phyloP scores from a whole-genome alignment of 2,888 invertebrate species.

The Drosophila niveifrons region DNA sequence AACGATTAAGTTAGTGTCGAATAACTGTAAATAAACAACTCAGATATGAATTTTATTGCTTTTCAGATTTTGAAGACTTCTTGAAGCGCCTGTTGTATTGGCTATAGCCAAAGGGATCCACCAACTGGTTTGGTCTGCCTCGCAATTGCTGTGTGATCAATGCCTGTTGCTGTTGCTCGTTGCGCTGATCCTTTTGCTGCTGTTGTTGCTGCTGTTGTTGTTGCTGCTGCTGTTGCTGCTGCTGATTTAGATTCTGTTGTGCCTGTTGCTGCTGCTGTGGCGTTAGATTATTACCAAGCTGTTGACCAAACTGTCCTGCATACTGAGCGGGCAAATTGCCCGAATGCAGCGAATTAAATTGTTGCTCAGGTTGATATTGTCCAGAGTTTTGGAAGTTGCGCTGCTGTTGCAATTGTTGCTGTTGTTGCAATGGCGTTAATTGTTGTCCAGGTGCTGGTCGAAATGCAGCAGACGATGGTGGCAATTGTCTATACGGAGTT shows the following conservation, averaged over 20 bases:
- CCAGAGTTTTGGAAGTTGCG: constrained; percentile 74
- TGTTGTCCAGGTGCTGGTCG: constrained; percentile 78
- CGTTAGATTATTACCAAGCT: constrained; percentile 54
- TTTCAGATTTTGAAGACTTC: constrained; percentile 72
- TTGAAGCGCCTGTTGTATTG: constrained; percentile 84
- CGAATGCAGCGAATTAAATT: constrained; percentile 68
- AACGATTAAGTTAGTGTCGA: constrained; percentile 27
- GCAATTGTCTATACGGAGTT: constrained; percentile 82
- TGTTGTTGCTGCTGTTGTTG: constrained; percentile 75
- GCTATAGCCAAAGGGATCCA: constrained; percentile 83
- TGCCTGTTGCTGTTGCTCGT: constrained; percentile 77
- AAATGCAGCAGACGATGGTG: constrained; percentile 62
- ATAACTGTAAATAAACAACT: constrained; percentile 28
- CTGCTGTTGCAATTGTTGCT: constrained; percentile 61
- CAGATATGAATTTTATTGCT: constrained; percentile 3
- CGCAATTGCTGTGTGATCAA: constrained; percentile 83
- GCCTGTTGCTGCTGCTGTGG: constrained; percentile 71
- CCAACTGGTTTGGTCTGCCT: constrained; percentile 83
- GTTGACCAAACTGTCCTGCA: constrained; percentile 72
- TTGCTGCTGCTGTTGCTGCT: constrained; percentile 68
- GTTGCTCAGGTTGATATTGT: constrained; percentile 83
- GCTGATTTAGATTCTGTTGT: constrained; percentile 60
- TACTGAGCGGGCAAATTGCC: constrained; percentile 62
- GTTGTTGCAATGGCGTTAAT: constrained; percentile 81
- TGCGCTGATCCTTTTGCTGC: constrained; percentile 75